Conservation (phyloP, 2,113 vertebrate species). For the Poeciliopsis turrubarensis region DNA sequence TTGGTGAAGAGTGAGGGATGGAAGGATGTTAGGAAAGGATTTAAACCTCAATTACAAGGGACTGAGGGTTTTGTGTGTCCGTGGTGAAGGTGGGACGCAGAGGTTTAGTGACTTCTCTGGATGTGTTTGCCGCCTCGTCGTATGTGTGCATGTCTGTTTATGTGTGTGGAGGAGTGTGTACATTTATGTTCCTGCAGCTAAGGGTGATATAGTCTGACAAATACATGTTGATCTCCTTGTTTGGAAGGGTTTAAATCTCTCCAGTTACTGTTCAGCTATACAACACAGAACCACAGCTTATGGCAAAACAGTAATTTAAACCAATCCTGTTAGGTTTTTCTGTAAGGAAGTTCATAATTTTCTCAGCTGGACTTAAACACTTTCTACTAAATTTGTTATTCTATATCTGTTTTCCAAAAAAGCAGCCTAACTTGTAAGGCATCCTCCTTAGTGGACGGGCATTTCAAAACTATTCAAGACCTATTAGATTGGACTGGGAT, state of each 20-base stretch:
- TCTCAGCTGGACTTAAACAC: not conserved
- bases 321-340: slow-evolving; percentile 20
- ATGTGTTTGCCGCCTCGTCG: slow-evolving; percentile 50
- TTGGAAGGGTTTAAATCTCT: slow-evolving; percentile 74
- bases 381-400: not conserved
- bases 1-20: slow-evolving; percentile 64
- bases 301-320: slow-evolving; percentile 39
- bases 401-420: not conserved
- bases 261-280: slow-evolving; percentile 50
- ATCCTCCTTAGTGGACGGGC: not conserved
- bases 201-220: slow-evolving; percentile 74
- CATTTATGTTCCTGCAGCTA: slow-evolving; percentile 36
- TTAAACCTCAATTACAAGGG: slow-evolving; percentile 80
- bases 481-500: no score
- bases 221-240: slow-evolving; percentile 80
- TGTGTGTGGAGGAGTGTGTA: slow-evolving; percentile 34
- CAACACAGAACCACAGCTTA: slow-evolving; percentile 34
- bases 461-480: not conserved
- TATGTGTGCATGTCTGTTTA: slow-evolving; percentile 29
- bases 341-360: not conserved
- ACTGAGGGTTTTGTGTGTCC: slow-evolving; percentile 70
- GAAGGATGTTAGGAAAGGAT: slow-evolving; percentile 69
- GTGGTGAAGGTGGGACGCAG: slow-evolving; percentile 59
- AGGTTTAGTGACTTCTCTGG: slow-evolving; percentile 47
- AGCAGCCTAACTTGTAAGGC: not conserved